Base-by-base conservation (phyloP, 2,888 invertebrate genomes). In the Coremacera marginata region DNA sequence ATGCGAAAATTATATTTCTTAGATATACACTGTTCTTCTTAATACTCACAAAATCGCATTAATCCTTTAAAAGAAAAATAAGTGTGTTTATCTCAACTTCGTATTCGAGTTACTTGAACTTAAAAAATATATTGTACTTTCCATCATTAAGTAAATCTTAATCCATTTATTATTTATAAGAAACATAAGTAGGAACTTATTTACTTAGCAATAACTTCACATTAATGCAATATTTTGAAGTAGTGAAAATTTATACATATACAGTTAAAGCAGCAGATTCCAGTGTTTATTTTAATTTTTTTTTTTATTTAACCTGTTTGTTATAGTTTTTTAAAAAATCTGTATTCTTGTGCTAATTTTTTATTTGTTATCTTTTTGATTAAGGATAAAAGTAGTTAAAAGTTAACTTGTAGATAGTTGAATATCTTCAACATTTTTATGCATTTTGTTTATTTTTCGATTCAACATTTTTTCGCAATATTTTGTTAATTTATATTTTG, bases 221-320 rank as follows among this genome's bases (percentile, higher is more conserved):
- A 44, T 31, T 55, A 22, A 44, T 67, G 49, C 49, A 67, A 67
- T 67, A 67, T 49, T 67, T 67, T 49, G 67, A 67, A 44, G 49
- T 67, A 67, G 49, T 44, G n/a, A 25, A 67, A 67, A 22, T 67
- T 67, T 67, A 37, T 67, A 49, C 44, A 67, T 55, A 55, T 5
- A 52, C 1, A 63, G 34, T 63, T 27, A 34, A 60, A 22, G 31
- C 1, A 65, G 14, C 27, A 16, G n/a, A 65, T 37, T 14, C 25
- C 34, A 31, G 14, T 34, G 31, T 34, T 11, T 52, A 55, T 19
- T 65, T 70, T 52, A 22, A 19, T 19, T 8, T 1, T 16, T 19
- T 55, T 19, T 44, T 11, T 44, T 11, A 44, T 44, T 11, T 44
- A 14, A 11, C 44, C 11, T 14, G 1, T 1, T 44, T 44, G 44